phyloP scores from a whole-genome alignment of 2,113 vertebrate genomes.

The Datnioides undecimradiatus region DNA sequence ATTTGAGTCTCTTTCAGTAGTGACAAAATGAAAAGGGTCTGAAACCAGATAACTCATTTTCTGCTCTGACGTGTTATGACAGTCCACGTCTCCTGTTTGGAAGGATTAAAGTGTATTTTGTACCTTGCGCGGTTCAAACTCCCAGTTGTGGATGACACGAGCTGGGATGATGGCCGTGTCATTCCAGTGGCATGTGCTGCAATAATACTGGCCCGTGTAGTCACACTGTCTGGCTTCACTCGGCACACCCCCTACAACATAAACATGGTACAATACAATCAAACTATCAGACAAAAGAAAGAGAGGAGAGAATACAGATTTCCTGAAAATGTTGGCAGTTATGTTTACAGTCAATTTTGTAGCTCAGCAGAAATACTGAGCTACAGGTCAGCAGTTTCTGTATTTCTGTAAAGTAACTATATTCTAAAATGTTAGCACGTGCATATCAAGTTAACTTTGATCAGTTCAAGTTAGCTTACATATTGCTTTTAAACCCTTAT shows the following conservation, averaged over 20 bases:
- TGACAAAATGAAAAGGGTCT: not conserved
- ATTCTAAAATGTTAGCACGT: not conserved
- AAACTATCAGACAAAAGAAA: constrained; percentile 7
- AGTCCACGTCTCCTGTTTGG: not conserved
- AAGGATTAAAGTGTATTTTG: not conserved
- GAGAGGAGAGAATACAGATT: not conserved
- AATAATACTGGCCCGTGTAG: constrained; percentile 98
- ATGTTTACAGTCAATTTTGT: not conserved
- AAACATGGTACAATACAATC: constrained; percentile 13
- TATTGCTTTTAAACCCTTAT: not conserved
- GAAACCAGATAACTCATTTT: not conserved
- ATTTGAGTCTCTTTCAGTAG: not conserved
- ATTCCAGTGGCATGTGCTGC: constrained; percentile 97
- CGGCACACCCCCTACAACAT: constrained; percentile 88
- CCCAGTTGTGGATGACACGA: constrained; percentile 98
- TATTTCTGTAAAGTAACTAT: not conserved
- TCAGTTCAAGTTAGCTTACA: not conserved
- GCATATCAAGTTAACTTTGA: not conserved
- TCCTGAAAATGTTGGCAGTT: not conserved
- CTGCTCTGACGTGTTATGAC: not conserved
- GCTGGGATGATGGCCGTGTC: constrained; percentile 93
- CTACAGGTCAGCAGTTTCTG: not conserved
- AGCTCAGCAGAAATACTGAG: not conserved
- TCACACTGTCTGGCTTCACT: constrained; percentile 96
- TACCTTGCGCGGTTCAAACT: constrained; percentile 96